A percentile compares a stretch with the other conserved stretches of the same genome.
Conservation (phyloP, 35 echinoderm and acorn worm species). For the Acanthaster planci region DNA sequence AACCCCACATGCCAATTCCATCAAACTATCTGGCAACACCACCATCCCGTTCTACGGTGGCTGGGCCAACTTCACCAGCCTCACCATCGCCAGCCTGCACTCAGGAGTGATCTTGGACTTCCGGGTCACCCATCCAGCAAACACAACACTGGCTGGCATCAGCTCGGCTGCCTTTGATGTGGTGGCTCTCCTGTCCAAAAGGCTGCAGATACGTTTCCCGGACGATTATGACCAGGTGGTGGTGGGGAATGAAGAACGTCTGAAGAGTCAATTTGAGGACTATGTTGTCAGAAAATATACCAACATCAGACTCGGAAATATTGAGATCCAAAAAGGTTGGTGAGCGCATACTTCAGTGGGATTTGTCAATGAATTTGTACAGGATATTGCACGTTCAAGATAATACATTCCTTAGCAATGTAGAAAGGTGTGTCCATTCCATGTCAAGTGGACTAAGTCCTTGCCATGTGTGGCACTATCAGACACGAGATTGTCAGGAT, state of each 20-base stretch:
- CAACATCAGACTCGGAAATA: conserved; percentile 60
- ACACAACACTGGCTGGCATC: conserved; percentile 11
- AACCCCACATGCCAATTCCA: background rate
- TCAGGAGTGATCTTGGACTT: conserved; percentile 76
- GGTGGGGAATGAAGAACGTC: conserved; percentile 47
- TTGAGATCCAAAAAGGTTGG: conserved; percentile 50
- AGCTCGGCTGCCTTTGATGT: conserved; percentile 65
- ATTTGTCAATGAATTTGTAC: background rate
- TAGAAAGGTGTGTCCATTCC: no score
- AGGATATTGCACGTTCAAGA: background rate
- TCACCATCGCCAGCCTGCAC: conserved; percentile 42
- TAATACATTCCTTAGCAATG: background rate
- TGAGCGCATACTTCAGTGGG: background rate
- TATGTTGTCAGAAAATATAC: conserved; percentile 53
- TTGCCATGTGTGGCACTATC: no score
- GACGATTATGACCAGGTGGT: conserved; percentile 58
- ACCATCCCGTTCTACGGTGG: conserved; percentile 68
- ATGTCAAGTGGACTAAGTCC: no score
- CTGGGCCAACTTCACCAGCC: conserved; percentile 78
- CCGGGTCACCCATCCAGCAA: conserved; percentile 65
- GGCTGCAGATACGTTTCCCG: conserved; percentile 43
- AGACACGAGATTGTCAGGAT: conserved; percentile 21
- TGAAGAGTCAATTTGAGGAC: conserved; percentile 69
- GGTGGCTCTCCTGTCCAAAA: conserved; percentile 28
- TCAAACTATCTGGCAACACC: conserved; percentile 59